Evolutionary conservation across 1,140 invertebrate species (phyloP), one percentile per base, ranked within the genome.

Genomic region (Phymastichus coffea): DNA sequence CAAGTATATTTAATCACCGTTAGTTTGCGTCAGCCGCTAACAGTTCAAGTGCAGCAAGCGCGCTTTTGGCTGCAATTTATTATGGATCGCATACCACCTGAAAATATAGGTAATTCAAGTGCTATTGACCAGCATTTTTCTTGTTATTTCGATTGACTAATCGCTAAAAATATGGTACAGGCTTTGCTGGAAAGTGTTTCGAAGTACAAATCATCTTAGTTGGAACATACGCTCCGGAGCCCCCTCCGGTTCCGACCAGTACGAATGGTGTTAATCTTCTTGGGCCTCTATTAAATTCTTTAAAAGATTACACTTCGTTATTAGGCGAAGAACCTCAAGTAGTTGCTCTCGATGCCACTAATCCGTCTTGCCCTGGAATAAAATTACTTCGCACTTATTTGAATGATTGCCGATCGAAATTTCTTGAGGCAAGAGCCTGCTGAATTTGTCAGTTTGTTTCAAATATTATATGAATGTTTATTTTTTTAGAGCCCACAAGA

Each of bases 31-130:
- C 90, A 93, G 69, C 81, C 88, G 10, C 80, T 86, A 15, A 88
- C 87, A 41, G 83, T 88, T 56, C 88, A 91, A 74, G 73, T 91
- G 20, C 85, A 87, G 56, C 88, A 92, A 73, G 84, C 89, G 20
- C 82, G 84, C 58, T 93, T 91, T 79, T 94, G 92, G 92, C 76
- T 94, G 26, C 85, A 87, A 64, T 93, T 93, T 74, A 80, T 94
- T 48, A 84, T 89, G 75, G 86, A 88, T 38, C 81, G 90, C 59
- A 84, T 91, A 62, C 84, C 85, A 35, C 81, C 84, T 23, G 84
- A 87, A 70, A 87, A 88, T 56, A 81, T 91, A 65, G 86, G 90
- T 88, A 79, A 80, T 75, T 70, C 17, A 46, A 28, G n/a, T n/a
- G n/a, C n/a, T n/a, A n/a, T n/a, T n/a, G n/a, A n/a, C n/a, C n/a